A percentile compares a stretch with the other conserved stretches of the same genome.
phyloP scores from a whole-genome alignment of 2,113 vertebrate genomes.

The Dolichallabes microphthalmus region DNA sequence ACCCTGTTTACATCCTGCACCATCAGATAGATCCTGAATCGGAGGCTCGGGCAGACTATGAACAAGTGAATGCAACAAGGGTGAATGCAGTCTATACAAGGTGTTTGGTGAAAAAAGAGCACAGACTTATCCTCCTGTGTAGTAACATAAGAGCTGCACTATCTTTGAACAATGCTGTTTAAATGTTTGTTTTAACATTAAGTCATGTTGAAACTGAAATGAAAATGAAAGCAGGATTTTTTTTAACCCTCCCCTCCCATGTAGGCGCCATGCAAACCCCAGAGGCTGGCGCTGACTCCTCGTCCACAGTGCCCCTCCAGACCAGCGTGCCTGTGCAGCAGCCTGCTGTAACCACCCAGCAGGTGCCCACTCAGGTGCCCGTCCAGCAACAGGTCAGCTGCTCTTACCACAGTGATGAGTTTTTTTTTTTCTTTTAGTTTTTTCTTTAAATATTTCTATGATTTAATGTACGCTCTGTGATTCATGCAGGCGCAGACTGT shows the following conservation, averaged over 20 bases:
- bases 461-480: background rate
- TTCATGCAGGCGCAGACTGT: conserved; percentile 78
- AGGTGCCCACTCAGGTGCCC: conserved; percentile 80
- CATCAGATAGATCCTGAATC: background rate
- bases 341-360: conserved; percentile 76
- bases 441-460: background rate
- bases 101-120: too few relatives aligned
- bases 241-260: background rate
- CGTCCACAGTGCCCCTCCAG: conserved; percentile 85
- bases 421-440: background rate
- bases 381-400: conserved; percentile 86
- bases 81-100: background rate
- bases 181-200: background rate
- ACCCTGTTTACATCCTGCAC: background rate
- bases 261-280: conserved; percentile 93
- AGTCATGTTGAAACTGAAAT: background rate
- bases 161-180: background rate
- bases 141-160: background rate
- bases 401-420: background rate
- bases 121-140: background rate
- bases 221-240: background rate
- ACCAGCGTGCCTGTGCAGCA: conserved; percentile 81
- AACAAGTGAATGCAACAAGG: too few relatives aligned
- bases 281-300: conserved; percentile 83
- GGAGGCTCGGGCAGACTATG: background rate